phyloP scores from a whole-genome alignment of 2,113 vertebrate species.

The Pholis gunnellus region DNA sequence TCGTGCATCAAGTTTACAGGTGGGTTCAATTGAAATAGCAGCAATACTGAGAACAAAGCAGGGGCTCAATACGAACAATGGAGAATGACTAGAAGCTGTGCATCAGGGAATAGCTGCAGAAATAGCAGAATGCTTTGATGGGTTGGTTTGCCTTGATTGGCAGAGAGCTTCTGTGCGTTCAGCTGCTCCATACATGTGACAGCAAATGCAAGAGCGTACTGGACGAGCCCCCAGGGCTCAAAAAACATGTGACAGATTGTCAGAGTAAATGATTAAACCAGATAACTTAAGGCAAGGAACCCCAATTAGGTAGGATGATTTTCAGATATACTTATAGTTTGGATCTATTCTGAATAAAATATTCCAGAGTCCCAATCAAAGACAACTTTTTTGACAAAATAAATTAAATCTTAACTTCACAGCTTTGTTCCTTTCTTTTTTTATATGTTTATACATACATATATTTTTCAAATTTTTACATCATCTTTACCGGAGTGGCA shows the following conservation, averaged over 20 bases:
- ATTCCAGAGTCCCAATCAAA: not conserved
- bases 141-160: slow-evolving; percentile 58
- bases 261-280: slow-evolving; percentile 74
- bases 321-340: slow-evolving; percentile 7
- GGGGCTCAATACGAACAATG: slow-evolving; percentile 2
- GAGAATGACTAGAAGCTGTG: slow-evolving; percentile 25
- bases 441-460: not conserved
- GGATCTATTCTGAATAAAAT: not conserved
- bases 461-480: not conserved
- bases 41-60: slow-evolving; percentile 28
- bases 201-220: slow-evolving; percentile 52
- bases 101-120: slow-evolving; percentile 33
- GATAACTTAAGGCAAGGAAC: slow-evolving; percentile 58
- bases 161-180: slow-evolving; percentile 60
- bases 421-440: not conserved
- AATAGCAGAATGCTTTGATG: slow-evolving; percentile 50
- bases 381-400: not conserved
- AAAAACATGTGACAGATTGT: slow-evolving; percentile 73
- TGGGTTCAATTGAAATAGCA: slow-evolving; percentile 66
- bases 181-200: slow-evolving; percentile 68
- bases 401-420: not conserved
- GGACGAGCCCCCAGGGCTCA: slow-evolving; percentile 51
- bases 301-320: slow-evolving; percentile 45
- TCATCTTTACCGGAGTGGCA: not conserved
- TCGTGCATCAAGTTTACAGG: slow-evolving; percentile 91